Evolutionary conservation across 2,113 vertebrate genomes (phyloP), one percentile per base, ranked within the genome.

Genomic region (Kryptolebias marmoratus): DNA sequence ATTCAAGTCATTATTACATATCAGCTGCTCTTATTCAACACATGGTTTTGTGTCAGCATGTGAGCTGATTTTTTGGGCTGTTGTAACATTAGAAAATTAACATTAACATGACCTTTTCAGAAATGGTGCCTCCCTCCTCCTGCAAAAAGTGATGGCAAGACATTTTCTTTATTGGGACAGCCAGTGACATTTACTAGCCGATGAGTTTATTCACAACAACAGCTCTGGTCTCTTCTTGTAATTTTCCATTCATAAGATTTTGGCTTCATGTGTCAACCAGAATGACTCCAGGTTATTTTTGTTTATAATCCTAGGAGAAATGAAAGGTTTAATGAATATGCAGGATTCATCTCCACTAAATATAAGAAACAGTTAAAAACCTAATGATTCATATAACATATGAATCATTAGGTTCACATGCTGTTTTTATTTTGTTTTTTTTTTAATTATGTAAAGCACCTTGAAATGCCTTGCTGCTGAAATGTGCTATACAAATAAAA

Each of bases 41-140:
- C 67, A 75, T 59, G 87, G 56, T 87, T 80, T 68, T 49, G 69
- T 73, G 71, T 76, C 69, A 76, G 86, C 80, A 76, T 79, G 83
- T 11, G 54, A 80, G 78, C 62, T 61, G 74, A 70, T 81, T 73
- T 55, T 55, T 13, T 13, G 44, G 57, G 49, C 64, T 22, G 48
- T 42, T 73, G 56, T 67, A 73, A 86, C 82, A 66, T 85, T 77
- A 83, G 67, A 88, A 65, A 69, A 89, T 91, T 90, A 93, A 84
- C 88, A 92, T 87, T 13, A 42, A 42, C 57, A 42, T 59, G 57
- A 59, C 57, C 57, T 59, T 59, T 59, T 42, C 18, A 42, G 16
- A 16, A 59, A 42, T 1, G 16, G 56, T 11, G 28, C 28, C 18
- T 31, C 55, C 32, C n/a, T 11, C 36, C 57, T 42, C 16, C 36